phyloP scores from a whole-genome alignment of 2,113 vertebrate species.

The Diphyllodes magnificus region DNA sequence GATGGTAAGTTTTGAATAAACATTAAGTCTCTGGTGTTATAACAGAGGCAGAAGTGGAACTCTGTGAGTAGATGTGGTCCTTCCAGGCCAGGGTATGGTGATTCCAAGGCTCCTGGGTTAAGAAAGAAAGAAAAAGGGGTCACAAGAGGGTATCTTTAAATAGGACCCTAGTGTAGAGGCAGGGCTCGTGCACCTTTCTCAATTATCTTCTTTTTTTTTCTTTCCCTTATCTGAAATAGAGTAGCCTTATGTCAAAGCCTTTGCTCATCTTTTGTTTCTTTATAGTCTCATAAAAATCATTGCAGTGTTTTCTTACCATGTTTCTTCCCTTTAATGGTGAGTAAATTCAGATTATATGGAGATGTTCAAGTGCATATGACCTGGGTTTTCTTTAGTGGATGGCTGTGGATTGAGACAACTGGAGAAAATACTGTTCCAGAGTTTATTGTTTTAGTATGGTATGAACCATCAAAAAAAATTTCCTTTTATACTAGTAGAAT shows the following conservation, averaged over 20 bases:
- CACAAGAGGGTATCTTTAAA: background rate
- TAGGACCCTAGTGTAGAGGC: background rate
- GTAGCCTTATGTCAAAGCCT: background rate
- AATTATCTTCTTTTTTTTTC: background rate
- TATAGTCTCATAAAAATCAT: background rate
- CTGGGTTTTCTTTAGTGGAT: background rate
- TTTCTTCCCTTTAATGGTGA: background rate
- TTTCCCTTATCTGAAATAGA: background rate
- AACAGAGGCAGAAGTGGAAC: background rate
- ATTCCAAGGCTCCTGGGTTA: background rate
- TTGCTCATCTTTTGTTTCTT: background rate
- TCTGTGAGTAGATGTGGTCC: background rate
- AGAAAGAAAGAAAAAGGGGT: background rate
- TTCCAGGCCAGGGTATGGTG: background rate
- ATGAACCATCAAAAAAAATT: background rate
- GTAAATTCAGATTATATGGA: background rate
- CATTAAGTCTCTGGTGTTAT: background rate
- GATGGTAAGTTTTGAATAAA: background rate
- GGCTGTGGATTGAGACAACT: background rate
- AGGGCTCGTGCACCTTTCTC: background rate
- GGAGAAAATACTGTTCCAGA: background rate
- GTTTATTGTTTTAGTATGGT: background rate
- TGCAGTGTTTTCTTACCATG: background rate
- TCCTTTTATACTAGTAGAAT: background rate
- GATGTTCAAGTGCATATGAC: background rate